Percentiles rank a stretch among this genome's conserved stretches.
These are phyloP conservation scores for Lasioglossum lativentre DNA, from an alignment of 2,888 invertebrate species.

Conservation along the genomic window DNA sequence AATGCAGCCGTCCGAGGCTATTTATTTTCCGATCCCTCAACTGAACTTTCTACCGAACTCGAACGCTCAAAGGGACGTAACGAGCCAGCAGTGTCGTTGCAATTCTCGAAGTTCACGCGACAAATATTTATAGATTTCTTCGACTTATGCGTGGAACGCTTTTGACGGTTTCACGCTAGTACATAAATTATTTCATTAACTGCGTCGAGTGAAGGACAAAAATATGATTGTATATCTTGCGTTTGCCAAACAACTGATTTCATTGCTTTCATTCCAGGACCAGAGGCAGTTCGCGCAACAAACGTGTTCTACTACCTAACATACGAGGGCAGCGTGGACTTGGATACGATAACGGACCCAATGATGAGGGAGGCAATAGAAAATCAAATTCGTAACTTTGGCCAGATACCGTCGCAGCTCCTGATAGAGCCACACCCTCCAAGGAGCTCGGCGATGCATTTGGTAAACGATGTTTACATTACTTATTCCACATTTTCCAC, in stretches of 20 bases:
- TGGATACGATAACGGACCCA: constrained; percentile 95
- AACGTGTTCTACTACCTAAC: constrained; percentile 99
- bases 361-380: constrained; percentile 97
- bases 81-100: background rate
- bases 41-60: background rate
- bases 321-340: constrained; percentile 98
- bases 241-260: background rate
- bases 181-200: background rate
- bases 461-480: constrained; percentile 86
- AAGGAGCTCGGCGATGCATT: constrained; percentile 96
- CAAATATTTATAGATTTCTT: background rate
- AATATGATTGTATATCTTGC: background rate
- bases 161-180: too few relatives aligned
- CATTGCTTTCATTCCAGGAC: constrained; percentile 86
- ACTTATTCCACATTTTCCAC: constrained; percentile 7
- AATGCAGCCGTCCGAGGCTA: background rate
- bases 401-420: constrained; percentile 99
- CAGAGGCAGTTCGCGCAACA: constrained; percentile 98
- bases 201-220: background rate
- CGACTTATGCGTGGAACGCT: background rate
- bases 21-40: background rate
- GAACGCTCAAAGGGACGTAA: background rate
- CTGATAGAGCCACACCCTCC: constrained; percentile 99
- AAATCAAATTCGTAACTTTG: constrained; percentile 99
- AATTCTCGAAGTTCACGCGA: background rate